Evolutionary conservation across 2,888 invertebrate species (phyloP).

Genomic region (Ectobius pallidus): DNA sequence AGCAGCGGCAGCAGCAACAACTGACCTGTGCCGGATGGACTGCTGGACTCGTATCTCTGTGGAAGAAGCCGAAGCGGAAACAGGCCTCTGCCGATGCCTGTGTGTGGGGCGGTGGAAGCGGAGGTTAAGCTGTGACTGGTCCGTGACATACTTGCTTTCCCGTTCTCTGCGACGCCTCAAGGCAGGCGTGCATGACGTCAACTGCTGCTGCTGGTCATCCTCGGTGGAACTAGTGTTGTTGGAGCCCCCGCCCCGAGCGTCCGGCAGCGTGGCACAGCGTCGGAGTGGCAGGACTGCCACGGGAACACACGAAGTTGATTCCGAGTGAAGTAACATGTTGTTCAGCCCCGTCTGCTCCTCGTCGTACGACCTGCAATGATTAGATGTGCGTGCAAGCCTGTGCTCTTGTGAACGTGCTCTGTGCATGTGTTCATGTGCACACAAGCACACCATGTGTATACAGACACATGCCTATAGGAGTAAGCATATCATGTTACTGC

Average conservation of each 20-base stretch:
- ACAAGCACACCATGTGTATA: too few relatives aligned
- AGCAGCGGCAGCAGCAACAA: neutral
- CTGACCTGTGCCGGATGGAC: conserved; percentile 28
- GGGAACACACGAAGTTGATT: conserved; percentile 8
- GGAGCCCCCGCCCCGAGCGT: conserved; percentile 51
- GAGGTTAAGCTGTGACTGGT: conserved; percentile 81
- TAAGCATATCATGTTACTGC: too few relatives aligned
- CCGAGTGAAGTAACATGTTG: conserved; percentile 47
- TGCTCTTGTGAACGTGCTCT: neutral
- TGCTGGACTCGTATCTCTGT: conserved; percentile 18
- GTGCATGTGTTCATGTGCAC: too few relatives aligned
- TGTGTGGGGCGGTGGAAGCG: conserved; percentile 67
- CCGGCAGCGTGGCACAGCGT: conserved; percentile 56
- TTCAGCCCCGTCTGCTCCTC: conserved; percentile 41
- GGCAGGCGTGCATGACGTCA: conserved; percentile 65
- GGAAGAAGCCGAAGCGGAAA: conserved; percentile 29
- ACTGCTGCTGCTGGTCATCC: conserved; percentile 51
- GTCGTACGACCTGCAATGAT: conserved; percentile 17
- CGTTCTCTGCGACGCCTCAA: conserved; percentile 75
- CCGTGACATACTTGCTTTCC: conserved; percentile 83
- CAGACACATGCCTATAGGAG: too few relatives aligned
- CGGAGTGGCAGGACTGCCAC: conserved; percentile 46
- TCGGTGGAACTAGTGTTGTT: conserved; percentile 52
- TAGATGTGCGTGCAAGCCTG: neutral
- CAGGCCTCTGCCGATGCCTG: conserved; percentile 30